A percentile compares a stretch with the other conserved stretches of the same genome.
Conservation (phyloP, 2,888 invertebrate species). For the Stramonita haemastoma region DNA sequence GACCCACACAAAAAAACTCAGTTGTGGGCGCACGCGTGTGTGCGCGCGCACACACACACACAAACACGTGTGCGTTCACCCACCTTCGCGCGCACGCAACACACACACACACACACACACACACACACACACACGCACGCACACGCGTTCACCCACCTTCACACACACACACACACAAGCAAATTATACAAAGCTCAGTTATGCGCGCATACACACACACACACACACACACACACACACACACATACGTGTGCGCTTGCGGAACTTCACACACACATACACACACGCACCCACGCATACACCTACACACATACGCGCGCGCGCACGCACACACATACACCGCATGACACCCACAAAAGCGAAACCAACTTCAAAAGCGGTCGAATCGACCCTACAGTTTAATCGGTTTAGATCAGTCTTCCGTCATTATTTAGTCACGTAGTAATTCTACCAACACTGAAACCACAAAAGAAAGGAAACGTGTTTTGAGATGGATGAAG, state of each 20-base stretch:
- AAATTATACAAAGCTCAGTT: neutral
- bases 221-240: no score
- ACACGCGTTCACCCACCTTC: neutral
- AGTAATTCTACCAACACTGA: neutral
- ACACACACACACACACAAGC: conserved; percentile 7
- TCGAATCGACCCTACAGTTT: neutral
- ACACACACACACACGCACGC: neutral
- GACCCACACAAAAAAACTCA: no score
- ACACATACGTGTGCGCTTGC: no score
- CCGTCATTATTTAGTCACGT: neutral
- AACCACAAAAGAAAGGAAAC: neutral
- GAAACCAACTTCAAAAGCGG: neutral
- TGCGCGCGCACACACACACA: neutral
- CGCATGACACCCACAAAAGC: neutral
- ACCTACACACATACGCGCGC: neutral
- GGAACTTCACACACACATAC: no score
- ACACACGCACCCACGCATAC: no score
- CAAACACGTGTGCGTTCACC: neutral
- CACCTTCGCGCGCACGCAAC: neutral
- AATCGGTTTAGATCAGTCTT: neutral
- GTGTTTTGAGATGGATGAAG: neutral
- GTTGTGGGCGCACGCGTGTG: neutral
- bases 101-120: neutral
- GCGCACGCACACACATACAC: neutral
- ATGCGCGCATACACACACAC: neutral